These are phyloP conservation scores for Cosmia pyralina DNA, from an alignment of 2,888 invertebrate species.

Conservation along the genomic window DNA sequence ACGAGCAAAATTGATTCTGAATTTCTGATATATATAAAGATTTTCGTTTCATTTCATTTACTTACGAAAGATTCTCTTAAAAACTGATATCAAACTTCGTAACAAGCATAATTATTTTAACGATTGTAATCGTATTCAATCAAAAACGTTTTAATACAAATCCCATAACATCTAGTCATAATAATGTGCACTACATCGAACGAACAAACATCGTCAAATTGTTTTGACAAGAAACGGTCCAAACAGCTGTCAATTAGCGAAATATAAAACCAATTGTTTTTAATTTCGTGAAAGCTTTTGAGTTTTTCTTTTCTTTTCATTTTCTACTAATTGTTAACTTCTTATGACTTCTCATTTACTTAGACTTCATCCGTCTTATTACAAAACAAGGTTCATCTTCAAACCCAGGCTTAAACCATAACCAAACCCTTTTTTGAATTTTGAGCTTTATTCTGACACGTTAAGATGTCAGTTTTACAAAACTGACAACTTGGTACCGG, in stretches of 20 bases:
- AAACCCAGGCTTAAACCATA: too few species aligned
- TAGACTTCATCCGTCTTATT: too few species aligned
- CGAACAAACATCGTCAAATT: conserved; percentile 1
- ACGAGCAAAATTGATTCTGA: too few species aligned
- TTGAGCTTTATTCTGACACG: too few species aligned
- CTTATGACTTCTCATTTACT: too few species aligned
- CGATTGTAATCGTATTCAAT: neutral
- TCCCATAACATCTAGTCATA: neutral
- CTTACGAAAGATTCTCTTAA: too few species aligned
- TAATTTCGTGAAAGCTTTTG: conserved; percentile 3
- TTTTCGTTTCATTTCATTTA: too few species aligned
- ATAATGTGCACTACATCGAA: neutral
- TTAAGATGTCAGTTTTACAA: too few species aligned
- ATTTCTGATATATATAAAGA: too few species aligned
- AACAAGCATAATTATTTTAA: neutral
- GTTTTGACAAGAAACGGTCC: conserved; percentile 32
- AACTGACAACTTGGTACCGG: too few species aligned
- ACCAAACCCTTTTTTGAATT: too few species aligned
- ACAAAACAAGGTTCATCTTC: too few species aligned
- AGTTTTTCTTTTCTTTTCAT: neutral
- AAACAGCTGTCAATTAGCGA: conserved; percentile 25
- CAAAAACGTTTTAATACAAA: neutral
- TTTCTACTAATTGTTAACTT: neutral
- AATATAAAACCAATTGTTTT: conserved; percentile 10
- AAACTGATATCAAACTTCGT: neutral